Conservation (phyloP, 1,140 invertebrate species). For the Aphidius gifuensis region DNA sequence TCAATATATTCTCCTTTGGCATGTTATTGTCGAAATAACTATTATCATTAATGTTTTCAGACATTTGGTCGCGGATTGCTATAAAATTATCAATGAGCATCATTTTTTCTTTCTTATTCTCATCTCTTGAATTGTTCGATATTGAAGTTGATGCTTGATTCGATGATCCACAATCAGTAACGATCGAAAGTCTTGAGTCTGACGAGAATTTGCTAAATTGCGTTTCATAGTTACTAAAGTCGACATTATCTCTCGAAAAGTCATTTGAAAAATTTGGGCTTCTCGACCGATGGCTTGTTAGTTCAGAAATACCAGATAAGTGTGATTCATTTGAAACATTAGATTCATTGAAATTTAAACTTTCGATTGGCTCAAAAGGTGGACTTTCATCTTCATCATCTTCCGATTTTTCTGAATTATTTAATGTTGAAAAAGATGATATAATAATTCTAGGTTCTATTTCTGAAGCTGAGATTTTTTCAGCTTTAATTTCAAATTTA, state of each 20-base stretch:
- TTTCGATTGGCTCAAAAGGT: constrained; percentile 64
- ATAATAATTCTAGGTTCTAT: constrained; percentile 1
- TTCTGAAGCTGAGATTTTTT: constrained; percentile 39
- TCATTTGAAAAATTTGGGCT: constrained; percentile 48
- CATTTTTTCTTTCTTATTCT: constrained; percentile 42
- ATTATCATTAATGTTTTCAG: constrained; percentile 44
- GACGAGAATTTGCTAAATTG: constrained; percentile 62
- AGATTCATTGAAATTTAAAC: constrained; percentile 50
- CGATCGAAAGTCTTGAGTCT: constrained; percentile 58
- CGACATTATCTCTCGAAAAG: constrained; percentile 46
- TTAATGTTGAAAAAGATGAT: constrained; percentile 29
- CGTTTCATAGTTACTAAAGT: constrained; percentile 57
- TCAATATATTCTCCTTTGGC: constrained; percentile 29
- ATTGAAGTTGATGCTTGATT: constrained; percentile 48
- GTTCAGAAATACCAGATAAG: constrained; percentile 61
- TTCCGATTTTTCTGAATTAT: constrained; percentile 53
- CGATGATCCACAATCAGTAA: constrained; percentile 53
- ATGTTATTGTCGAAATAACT: constrained; percentile 49
- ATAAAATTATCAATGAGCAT: constrained; percentile 40
- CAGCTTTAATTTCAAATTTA: constrained; percentile 17
- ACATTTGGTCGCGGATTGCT: constrained; percentile 29
- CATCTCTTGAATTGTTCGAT: constrained; percentile 44
- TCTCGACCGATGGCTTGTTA: constrained; percentile 55
- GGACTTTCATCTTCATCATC: constrained; percentile 67
- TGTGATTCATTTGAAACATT: constrained; percentile 58